Base-by-base conservation (phyloP, 2,113 vertebrate species). In the Diphyllodes magnificus region DNA sequence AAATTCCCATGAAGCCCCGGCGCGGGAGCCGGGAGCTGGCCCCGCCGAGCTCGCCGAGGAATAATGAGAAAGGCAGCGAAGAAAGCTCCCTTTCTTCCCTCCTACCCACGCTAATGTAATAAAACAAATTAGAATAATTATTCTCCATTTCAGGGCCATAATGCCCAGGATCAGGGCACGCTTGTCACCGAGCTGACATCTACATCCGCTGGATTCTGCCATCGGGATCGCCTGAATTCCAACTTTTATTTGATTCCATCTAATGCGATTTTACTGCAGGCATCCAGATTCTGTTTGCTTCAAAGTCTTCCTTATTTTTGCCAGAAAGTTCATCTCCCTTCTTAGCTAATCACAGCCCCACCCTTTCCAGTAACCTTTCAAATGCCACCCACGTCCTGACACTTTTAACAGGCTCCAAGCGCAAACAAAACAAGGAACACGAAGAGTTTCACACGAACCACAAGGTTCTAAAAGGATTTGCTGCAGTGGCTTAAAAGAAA, bases 81-180 rank as follows among this genome's bases (percentile, higher is more conserved):
- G 97, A 98, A 97, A 97, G 97, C 63, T 37, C 64, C 91, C 88
- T 97, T 97, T 97, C 97, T 97, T 96, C 79, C 75, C 82, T 90
- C 78, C 96, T 83, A 82, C 97, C 97, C 96, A 93, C 77, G 69
- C 95, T 97, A 95, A 98, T 95, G 97, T 92, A 91, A 97, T 97
- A 93, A 97, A 97, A 93, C 97, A 90, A 97, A 97, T 98, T 95
- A 96, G 97, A 95, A 92, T 95, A 97, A 97, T 96, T 91, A 95
- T 88, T 73, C 94, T 95, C 91, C 40, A 44, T 92, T 93, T 61
- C 86, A 72, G 97, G 88, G 92, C 57, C 73, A 24, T 73, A 84
- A 78, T 86, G 92, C 88, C 85, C 70, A 82, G 95, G 49, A 92
- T 54, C 31, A 75, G 94, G 95, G 94, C 84, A 91, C 21, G 80